These are phyloP conservation scores for Chauna torquata DNA, from an alignment of 2,113 vertebrate species.

Conservation along the genomic window DNA sequence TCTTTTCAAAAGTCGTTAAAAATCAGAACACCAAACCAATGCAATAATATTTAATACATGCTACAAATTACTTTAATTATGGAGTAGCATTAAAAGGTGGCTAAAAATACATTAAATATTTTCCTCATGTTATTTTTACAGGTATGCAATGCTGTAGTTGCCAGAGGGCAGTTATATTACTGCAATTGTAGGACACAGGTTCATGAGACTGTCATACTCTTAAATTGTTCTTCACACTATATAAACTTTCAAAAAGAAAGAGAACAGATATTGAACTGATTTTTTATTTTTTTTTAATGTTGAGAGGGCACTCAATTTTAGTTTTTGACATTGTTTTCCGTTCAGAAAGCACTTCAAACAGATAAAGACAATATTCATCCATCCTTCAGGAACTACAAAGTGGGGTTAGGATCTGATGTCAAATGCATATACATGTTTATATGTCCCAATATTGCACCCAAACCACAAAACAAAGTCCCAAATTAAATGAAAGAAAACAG, in stretches of 20 bases:
- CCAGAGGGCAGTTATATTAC: not conserved
- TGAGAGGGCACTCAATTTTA: not conserved
- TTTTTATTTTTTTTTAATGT: not conserved
- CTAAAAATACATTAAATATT: constrained; percentile 46
- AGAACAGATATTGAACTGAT: not conserved
- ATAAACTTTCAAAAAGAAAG: not conserved
- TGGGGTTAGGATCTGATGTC: not conserved
- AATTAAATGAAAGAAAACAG: not conserved
- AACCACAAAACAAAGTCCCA: not conserved
- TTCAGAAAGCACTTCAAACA: not conserved
- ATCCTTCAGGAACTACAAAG: not conserved
- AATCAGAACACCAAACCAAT: constrained; percentile 22
- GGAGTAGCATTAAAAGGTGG: constrained; percentile 19
- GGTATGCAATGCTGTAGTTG: not conserved
- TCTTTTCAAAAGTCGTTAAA: constrained; percentile 55
- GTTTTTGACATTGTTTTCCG: not conserved
- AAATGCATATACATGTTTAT: not conserved
- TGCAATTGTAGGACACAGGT: not conserved
- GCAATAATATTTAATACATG: constrained; percentile 32
- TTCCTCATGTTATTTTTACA: constrained; percentile 1
- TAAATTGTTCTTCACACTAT: not conserved
- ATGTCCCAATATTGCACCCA: not conserved
- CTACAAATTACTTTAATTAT: constrained; percentile 68
- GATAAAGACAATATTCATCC: not conserved
- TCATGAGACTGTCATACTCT: not conserved